Evolutionary conservation across 2,888 invertebrate genomes (phyloP).

Genomic region (Resseliella maxima): DNA sequence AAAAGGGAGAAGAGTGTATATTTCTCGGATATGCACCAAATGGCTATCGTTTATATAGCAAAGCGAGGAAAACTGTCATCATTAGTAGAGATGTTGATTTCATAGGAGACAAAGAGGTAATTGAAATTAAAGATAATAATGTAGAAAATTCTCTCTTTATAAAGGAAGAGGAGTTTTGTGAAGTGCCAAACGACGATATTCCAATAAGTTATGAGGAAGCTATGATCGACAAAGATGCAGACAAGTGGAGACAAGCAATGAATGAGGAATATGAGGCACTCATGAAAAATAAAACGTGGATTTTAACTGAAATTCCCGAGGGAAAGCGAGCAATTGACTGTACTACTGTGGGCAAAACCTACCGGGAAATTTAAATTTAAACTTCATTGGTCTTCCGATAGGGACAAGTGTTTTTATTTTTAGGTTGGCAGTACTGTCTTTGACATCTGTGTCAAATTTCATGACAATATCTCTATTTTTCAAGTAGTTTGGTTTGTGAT

Average conservation of each 20-base stretch:
- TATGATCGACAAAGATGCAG: not conserved
- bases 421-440: no score
- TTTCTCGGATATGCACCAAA: slow-evolving; percentile 64
- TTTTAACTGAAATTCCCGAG: not conserved
- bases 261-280: slow-evolving; percentile 48
- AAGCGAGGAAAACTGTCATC: not conserved
- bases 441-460: no score
- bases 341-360: no score
- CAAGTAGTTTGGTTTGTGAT: no score
- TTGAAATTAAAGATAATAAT: not conserved
- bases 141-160: not conserved
- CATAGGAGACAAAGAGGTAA: no score
- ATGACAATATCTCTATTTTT: no score
- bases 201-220: not conserved
- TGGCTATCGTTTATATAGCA: slow-evolving; percentile 59
- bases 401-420: no score
- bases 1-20: slow-evolving; percentile 62
- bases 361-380: no score
- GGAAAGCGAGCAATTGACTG: slow-evolving; percentile 54
- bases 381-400: no score
- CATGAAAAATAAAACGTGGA: slow-evolving; percentile 39
- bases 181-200: not conserved
- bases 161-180: not conserved
- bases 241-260: slow-evolving; percentile 56
- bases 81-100: slow-evolving; percentile 57